Percentiles rank a stretch among this genome's conserved stretches.
These are phyloP conservation scores for Tamandua tetradactyla DNA, from an alignment of 2,797 vertebrate genomes.

Conservation along the genomic window DNA sequence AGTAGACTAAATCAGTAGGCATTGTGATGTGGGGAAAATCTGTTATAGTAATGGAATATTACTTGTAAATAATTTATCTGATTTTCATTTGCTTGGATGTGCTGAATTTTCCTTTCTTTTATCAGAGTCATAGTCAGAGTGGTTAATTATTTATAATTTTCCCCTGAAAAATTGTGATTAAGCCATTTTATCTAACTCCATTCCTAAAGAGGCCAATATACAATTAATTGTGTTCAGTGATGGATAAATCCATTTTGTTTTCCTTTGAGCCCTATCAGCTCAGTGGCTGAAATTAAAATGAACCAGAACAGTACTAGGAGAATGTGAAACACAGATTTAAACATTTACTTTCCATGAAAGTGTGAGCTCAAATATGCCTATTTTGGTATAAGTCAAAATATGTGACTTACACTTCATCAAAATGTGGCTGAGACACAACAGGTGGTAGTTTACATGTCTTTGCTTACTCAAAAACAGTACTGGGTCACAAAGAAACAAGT, in stretches of 20 bases:
- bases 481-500: not conserved
- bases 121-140: conserved; percentile 21
- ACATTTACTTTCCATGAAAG: conserved; percentile 36
- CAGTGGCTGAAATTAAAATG: conserved; percentile 71
- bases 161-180: conserved; percentile 67
- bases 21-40: not conserved
- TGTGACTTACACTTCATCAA: conserved; percentile 1
- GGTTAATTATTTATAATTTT: conserved; percentile 74
- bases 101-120: conserved; percentile 69
- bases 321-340: conserved; percentile 42
- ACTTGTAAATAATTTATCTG: conserved; percentile 51
- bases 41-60: not conserved
- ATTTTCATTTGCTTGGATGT: conserved; percentile 39
- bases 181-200: conserved; percentile 60
- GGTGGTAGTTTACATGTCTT: not conserved
- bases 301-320: conserved; percentile 57
- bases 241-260: conserved; percentile 76
- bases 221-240: conserved; percentile 73
- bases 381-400: conserved; percentile 57
- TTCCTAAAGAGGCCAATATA: conserved; percentile 59
- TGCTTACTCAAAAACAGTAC: not conserved
- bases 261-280: conserved; percentile 58
- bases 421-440: not conserved
- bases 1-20: not conserved
- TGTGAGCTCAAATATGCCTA: not conserved